Evolutionary conservation across 1,140 invertebrate genomes (phyloP).

Genomic region (Eriosoma lanigerum): DNA sequence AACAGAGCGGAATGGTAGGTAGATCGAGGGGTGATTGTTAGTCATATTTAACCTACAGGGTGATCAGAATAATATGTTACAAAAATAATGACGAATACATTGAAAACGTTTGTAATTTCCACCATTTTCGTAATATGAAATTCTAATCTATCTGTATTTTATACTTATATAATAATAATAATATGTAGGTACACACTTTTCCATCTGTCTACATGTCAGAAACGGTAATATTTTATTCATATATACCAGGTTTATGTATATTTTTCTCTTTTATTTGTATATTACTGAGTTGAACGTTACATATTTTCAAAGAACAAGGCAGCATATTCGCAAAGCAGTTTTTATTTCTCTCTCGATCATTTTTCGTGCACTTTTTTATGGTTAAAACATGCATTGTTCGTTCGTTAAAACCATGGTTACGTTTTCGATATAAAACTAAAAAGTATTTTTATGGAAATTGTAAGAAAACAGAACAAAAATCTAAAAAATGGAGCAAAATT

Average conservation of each 20-base stretch:
- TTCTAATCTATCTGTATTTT: too few species aligned
- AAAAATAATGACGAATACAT: too few species aligned
- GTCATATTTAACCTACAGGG: too few species aligned
- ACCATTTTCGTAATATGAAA: too few species aligned
- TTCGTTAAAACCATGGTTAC: neutral
- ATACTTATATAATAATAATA: too few species aligned
- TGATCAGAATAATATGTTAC: too few species aligned
- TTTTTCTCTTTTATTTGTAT: neutral
- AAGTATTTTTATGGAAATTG: neutral
- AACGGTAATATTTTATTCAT: slow-evolving; percentile 17
- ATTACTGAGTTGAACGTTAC: neutral
- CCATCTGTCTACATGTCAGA: neutral
- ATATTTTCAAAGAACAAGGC: neutral
- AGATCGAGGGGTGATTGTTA: too few species aligned
- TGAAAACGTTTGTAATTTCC: too few species aligned
- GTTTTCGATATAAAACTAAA: neutral
- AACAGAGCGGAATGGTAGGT: too few species aligned
- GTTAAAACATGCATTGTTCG: neutral
- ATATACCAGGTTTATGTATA: neutral
- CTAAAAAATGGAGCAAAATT: too few species aligned
- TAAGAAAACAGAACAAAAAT: neutral
- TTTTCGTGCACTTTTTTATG: neutral
- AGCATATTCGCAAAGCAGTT: neutral
- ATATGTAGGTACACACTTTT: neutral
- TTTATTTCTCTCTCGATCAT: neutral